phyloP scores from a whole-genome alignment of 2,113 vertebrate genomes.

The Enhydra lutris region DNA sequence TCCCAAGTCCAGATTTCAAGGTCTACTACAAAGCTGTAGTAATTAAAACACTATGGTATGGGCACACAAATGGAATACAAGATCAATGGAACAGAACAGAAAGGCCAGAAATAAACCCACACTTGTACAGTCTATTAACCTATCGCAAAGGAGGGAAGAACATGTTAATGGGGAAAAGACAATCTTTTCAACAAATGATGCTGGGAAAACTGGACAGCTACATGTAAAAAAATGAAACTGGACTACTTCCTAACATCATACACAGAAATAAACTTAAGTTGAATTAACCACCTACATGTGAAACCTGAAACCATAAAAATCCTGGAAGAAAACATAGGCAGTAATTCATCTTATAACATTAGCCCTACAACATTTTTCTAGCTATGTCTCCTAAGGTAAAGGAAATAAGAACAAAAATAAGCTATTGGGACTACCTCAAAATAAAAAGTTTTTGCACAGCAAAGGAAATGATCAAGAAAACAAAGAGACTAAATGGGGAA shows the following conservation, averaged over 20 bases:
- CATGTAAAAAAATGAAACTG: not conserved
- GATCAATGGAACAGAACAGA: not conserved
- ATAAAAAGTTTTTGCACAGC: not conserved
- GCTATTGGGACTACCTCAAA: not conserved
- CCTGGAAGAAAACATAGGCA: not conserved
- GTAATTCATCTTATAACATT: not conserved
- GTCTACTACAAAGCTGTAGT: not conserved
- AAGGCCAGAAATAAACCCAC: not conserved
- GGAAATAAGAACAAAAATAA: not conserved
- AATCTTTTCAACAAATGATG: not conserved
- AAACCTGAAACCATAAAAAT: not conserved
- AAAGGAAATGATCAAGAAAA: not conserved
- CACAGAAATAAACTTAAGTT: not conserved
- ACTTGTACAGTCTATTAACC: not conserved
- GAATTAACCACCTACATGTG: not conserved
- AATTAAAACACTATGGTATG: not conserved
- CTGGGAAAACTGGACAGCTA: not conserved
- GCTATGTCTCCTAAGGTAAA: not conserved
- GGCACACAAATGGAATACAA: not conserved
- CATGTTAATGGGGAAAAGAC: not conserved
- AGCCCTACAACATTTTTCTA: not conserved
- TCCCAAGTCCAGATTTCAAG: not conserved
- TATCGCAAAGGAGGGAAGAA: not conserved
- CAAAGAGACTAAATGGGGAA: not conserved
- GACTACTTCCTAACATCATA: not conserved